Percentiles rank a stretch among this genome's conserved stretches.
Conservation (phyloP, 1,140 invertebrate genomes). For the Oscheius sp. region DNA sequence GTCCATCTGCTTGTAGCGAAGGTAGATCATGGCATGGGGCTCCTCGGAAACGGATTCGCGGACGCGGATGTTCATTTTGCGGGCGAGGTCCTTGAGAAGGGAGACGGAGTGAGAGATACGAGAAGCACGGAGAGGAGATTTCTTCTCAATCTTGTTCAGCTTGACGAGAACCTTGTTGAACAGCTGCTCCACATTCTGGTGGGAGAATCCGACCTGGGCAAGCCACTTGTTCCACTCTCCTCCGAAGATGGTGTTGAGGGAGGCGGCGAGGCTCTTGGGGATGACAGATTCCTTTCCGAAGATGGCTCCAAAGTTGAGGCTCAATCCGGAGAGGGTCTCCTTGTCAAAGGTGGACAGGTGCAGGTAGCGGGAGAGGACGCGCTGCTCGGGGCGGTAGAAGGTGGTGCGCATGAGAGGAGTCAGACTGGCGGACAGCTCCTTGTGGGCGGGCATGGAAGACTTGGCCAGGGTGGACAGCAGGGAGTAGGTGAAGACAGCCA, state of each 20-base stretch:
- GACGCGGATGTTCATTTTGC: conserved; percentile 20
- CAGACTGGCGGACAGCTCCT: conserved; percentile 7
- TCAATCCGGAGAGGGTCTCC: conserved; percentile 25
- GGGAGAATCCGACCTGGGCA: conserved; percentile 38
- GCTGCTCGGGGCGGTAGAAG: conserved; percentile 9
- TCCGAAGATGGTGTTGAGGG: conserved; percentile 37
- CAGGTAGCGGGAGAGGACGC: conserved; percentile 7
- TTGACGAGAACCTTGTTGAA: conserved; percentile 34
- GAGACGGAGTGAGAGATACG: conserved; percentile 12
- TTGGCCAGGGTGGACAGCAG: conserved; percentile 8
- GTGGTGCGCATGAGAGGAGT: conserved; percentile 11
- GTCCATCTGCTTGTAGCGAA: conserved; percentile 42
- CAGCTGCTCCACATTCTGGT: conserved; percentile 44
- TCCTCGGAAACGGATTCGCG: conserved; percentile 23
- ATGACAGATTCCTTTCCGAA: conserved; percentile 41
- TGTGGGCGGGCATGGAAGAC: conserved; percentile 13
- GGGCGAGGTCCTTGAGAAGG: conserved; percentile 31
- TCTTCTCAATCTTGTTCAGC: not conserved
- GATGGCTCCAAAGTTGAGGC: conserved; percentile 34
- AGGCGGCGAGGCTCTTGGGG: conserved; percentile 37
- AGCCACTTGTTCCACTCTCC: conserved; percentile 42
- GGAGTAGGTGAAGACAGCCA: conserved; percentile 50
- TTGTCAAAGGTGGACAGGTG: conserved; percentile 20
- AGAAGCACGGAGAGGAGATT: conserved; percentile 8
- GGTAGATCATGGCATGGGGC: conserved; percentile 30